Evolutionary conservation across 2,888 invertebrate genomes (phyloP), one percentile per base, ranked within the genome.

Genomic region (Tetragnatha montana): DNA sequence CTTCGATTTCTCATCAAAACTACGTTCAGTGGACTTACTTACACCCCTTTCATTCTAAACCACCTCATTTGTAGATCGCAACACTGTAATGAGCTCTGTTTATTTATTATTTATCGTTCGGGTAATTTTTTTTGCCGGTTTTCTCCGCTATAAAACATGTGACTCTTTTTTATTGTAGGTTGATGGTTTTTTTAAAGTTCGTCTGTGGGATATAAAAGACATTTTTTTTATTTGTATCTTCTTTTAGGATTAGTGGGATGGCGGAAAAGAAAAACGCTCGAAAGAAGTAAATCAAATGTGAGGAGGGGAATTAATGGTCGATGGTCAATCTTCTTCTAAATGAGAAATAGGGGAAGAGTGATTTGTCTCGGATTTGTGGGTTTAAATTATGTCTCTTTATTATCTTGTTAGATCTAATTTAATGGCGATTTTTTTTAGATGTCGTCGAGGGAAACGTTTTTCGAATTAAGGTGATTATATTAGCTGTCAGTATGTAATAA

Each of bases 291-390:
- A 84, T 87, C 81, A 81, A 76, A 69, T 21, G 19, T 47, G 76
- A 21, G 21, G 49, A 76, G n/a, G n/a, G n/a, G 79, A 87, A 81
- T 87, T 87, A 76, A 87, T 87, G 87, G 78, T 71, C 70, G 81
- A 60, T 22, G 75, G 87, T 87, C 87, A 87, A 87, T 87, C 81
- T 81, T 87, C 81, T 87, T 87, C 81, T 47, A 78, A 87, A 70
- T 87, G 82, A 76, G 87, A 87, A 87, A 87, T 87, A 81, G 68
- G 75, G 51, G 51, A 49, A 21, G 10, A 8, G 60, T 35, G 51
- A 81, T 87, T 87, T 87, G 50, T 81, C 82, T 76, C 47, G 35
- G n/a, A n/a, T n/a, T 22, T 86, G 80, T 75, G 19, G 49, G 68
- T 60, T 68, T 17, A 68, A 60, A 74, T 82, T 82, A 82, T 82